phyloP scores from a whole-genome alignment of 2,888 invertebrate genomes.

The Polymixis flavicincta region DNA sequence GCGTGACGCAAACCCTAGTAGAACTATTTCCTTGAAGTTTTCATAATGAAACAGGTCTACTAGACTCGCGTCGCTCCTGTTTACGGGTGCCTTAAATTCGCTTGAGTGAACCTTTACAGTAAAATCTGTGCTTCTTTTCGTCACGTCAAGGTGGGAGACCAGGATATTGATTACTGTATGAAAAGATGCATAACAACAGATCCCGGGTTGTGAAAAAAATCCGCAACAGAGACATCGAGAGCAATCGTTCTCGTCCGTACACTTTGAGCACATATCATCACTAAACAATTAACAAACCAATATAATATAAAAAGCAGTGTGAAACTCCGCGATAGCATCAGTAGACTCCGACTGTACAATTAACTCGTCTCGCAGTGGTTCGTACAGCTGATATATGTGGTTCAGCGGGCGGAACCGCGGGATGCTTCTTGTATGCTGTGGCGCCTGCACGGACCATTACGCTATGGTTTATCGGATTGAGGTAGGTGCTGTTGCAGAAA shows the following conservation, averaged over 20 bases:
- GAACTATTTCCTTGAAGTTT: too few relatives aligned
- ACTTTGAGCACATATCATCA: slow-evolving; percentile 35
- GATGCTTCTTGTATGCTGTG: slow-evolving; percentile 34
- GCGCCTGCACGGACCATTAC: slow-evolving; percentile 59
- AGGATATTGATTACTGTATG: too few relatives aligned
- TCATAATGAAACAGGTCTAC: too few relatives aligned
- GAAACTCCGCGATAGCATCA: slow-evolving; percentile 48
- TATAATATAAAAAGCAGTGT: slow-evolving; percentile 45
- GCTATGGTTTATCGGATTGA: slow-evolving; percentile 25
- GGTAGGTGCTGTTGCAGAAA: slow-evolving; percentile 2
- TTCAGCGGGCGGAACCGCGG: slow-evolving; percentile 48
- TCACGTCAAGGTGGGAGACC: not conserved
- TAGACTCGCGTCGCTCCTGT: too few relatives aligned
- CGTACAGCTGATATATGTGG: slow-evolving; percentile 17
- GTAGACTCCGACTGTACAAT: slow-evolving; percentile 37
- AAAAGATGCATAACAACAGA: too few relatives aligned
- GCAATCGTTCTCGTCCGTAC: slow-evolving; percentile 18
- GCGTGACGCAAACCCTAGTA: too few relatives aligned
- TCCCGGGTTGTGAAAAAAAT: not conserved
- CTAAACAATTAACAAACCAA: slow-evolving; percentile 41
- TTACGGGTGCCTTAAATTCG: not conserved
- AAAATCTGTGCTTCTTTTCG: not conserved
- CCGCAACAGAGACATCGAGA: slow-evolving; percentile 4
- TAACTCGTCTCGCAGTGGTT: slow-evolving; percentile 31
- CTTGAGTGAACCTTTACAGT: not conserved